These are phyloP conservation scores for Tachystola acroxantha DNA, from an alignment of 2,888 invertebrate genomes.

Conservation along the genomic window DNA sequence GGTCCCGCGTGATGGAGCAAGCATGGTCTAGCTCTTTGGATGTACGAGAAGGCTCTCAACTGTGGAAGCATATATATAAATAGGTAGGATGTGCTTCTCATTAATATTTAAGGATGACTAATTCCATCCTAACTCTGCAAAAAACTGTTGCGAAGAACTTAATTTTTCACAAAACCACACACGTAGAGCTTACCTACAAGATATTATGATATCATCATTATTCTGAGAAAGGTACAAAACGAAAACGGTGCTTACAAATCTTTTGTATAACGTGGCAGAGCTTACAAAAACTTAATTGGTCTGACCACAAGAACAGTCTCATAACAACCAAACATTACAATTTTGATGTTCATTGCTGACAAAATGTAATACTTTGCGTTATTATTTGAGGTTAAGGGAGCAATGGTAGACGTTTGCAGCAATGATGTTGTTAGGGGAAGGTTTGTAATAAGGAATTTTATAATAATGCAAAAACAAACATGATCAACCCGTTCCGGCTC, in stretches of 20 bases:
- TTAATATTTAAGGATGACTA: too few relatives aligned
- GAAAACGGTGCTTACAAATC: slow-evolving; percentile 12
- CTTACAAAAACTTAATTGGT: slow-evolving; percentile 31
- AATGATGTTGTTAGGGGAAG: slow-evolving; percentile 16
- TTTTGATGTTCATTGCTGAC: not conserved
- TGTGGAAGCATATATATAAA: too few relatives aligned
- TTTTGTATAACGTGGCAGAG: slow-evolving; percentile 9
- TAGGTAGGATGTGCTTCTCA: too few relatives aligned
- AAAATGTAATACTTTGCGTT: slow-evolving; percentile 10
- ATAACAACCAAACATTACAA: not conserved
- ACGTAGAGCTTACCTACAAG: too few relatives aligned
- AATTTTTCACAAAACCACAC: not conserved
- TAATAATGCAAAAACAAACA: slow-evolving; percentile 70
- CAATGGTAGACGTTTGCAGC: slow-evolving; percentile 24
- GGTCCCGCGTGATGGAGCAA: too few relatives aligned
- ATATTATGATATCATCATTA: slow-evolving; percentile 43
- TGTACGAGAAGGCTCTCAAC: too few relatives aligned
- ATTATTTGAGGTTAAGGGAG: slow-evolving; percentile 7
- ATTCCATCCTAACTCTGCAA: too few relatives aligned
- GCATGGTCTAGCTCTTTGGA: too few relatives aligned
- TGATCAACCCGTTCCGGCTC: slow-evolving; percentile 48
- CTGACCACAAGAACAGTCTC: slow-evolving; percentile 16
- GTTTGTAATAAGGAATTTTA: slow-evolving; percentile 50
- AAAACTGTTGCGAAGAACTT: too few relatives aligned
- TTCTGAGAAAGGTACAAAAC: slow-evolving; percentile 25